Conservation (phyloP, 37 sponge, comb jelly and placozoan genomes). For the Diacarnus erythraeanus region DNA sequence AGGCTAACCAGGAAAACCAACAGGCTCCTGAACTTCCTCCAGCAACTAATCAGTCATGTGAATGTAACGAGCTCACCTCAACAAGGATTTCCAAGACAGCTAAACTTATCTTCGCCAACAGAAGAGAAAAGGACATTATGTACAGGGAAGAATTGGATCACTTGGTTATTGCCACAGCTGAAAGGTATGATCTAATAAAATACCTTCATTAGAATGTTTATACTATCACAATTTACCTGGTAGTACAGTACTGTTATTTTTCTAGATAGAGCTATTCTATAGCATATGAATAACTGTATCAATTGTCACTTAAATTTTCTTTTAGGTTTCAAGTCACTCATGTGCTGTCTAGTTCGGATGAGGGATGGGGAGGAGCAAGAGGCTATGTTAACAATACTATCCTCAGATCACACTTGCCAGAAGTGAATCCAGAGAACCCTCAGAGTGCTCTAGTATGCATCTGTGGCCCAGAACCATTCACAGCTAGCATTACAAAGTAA, state of each 20-base stretch:
- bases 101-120: slow-evolving; percentile 78
- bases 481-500: slow-evolving; percentile 33
- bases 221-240: too few relatives aligned
- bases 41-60: background rate
- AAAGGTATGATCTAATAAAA: too few relatives aligned
- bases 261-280: too few relatives aligned
- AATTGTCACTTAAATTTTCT: background rate
- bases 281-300: background rate
- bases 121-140: slow-evolving; percentile 65
- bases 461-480: slow-evolving; percentile 72
- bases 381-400: slow-evolving; percentile 45
- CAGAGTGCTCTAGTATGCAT: slow-evolving; percentile 57
- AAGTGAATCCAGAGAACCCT: background rate
- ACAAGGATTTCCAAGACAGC: slow-evolving; percentile 6
- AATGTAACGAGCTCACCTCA: background rate
- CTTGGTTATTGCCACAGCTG: background rate
- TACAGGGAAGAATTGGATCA: slow-evolving; percentile 57
- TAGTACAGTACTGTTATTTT: too few relatives aligned
- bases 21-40: slow-evolving; percentile 10
- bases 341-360: slow-evolving; percentile 46
- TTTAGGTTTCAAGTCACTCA: slow-evolving; percentile 61
- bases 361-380: slow-evolving; percentile 42
- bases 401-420: slow-evolving; percentile 50
- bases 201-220: too few relatives aligned
- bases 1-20: background rate